phyloP scores from a whole-genome alignment of 2,888 invertebrate species.

The Acleris literana region DNA sequence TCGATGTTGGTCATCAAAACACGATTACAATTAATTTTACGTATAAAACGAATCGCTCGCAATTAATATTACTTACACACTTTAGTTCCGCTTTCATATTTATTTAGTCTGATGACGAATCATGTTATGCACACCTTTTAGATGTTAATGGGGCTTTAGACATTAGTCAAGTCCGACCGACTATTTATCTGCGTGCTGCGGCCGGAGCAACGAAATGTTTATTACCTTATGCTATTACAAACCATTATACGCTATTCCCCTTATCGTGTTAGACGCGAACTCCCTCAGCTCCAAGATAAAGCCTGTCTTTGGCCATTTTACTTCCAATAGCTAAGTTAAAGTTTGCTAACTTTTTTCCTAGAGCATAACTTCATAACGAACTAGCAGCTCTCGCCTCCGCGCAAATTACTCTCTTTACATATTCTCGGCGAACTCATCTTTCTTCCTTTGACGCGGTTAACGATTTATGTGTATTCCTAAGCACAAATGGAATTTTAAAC shows the following conservation, averaged over 20 bases:
- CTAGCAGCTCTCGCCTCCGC: conserved; percentile 5
- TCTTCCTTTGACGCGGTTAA: conserved; percentile 25
- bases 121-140: conserved; percentile 34
- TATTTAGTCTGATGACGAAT: conserved; percentile 37
- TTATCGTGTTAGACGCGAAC: conserved; percentile 19
- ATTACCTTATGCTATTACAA: conserved; percentile 25
- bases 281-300: conserved; percentile 24
- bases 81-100: conserved; percentile 35
- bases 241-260: conserved; percentile 21
- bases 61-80: conserved; percentile 34
- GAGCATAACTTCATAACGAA: conserved; percentile 25
- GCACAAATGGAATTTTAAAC: conserved; percentile 34
- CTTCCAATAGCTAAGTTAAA: conserved; percentile 2
- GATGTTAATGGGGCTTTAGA: conserved; percentile 26
- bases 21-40: conserved; percentile 29
- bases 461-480: conserved; percentile 31
- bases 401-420: conserved; percentile 34
- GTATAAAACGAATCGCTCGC: conserved; percentile 24
- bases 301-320: conserved; percentile 4
- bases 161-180: conserved; percentile 24
- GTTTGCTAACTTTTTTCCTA: conserved; percentile 16
- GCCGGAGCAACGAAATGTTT: conserved; percentile 20
- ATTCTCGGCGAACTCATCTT: conserved; percentile 28
- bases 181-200: conserved; percentile 27
- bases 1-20: conserved; percentile 33